These are phyloP conservation scores for Ptychoptera albimana DNA, from an alignment of 2,888 invertebrate species.

Conservation along the genomic window DNA sequence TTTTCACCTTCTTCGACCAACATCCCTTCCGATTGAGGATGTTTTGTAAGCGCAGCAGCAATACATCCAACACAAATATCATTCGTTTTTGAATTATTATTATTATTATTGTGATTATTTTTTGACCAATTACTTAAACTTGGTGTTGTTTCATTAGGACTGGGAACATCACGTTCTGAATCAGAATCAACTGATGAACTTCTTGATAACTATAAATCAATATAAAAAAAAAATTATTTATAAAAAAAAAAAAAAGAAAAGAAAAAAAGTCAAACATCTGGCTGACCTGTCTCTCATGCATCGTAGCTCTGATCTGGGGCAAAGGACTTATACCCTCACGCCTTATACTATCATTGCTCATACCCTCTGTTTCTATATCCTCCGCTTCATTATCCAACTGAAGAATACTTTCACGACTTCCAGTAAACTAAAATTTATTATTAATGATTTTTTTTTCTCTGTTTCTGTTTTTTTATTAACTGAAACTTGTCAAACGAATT, in stretches of 20 bases:
- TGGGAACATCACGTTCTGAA: conserved; percentile 19
- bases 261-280: not conserved
- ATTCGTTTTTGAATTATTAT: not conserved
- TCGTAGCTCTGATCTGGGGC: conserved; percentile 28
- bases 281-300: conserved; percentile 23
- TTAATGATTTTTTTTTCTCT: not conserved
- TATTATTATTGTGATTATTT: not conserved
- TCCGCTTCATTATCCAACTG: conserved; percentile 48
- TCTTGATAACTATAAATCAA: not conserved
- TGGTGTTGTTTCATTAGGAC: conserved; percentile 46
- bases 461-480: too few relatives aligned
- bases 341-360: conserved; percentile 19
- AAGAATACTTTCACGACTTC: conserved; percentile 70
- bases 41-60: conserved; percentile 1
- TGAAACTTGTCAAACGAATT: too few relatives aligned
- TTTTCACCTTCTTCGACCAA: not conserved
- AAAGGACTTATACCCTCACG: conserved; percentile 25
- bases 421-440: conserved; percentile 44
- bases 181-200: conserved; percentile 1
- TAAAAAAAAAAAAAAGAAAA: not conserved
- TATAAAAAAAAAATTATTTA: not conserved
- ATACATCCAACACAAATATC: conserved; percentile 5
- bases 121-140: conserved; percentile 22
- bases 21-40: not conserved
- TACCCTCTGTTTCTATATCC: conserved; percentile 18